Evolutionary conservation across 2,888 invertebrate species (phyloP).

Genomic region (Coecobrya sp.): DNA sequence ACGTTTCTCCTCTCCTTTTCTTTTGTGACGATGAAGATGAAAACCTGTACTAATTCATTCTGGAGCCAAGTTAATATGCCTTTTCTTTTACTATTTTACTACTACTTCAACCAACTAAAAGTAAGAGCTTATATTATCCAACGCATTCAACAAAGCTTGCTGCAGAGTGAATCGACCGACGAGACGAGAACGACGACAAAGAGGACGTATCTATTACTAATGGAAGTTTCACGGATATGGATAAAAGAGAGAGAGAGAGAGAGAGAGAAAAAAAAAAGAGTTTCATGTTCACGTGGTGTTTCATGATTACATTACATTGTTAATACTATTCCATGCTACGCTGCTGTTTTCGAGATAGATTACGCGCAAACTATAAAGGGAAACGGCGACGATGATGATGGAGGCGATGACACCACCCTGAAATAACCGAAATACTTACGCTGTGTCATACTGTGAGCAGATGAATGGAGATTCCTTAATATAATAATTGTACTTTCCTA

Average conservation of each 20-base stretch:
- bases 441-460: constrained; percentile 61
- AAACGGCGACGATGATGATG: constrained; percentile 8
- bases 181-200: constrained; percentile 35
- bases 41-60: constrained; percentile 77
- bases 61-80: constrained; percentile 53
- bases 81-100: constrained; percentile 46
- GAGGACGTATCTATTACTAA: constrained; percentile 46
- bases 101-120: not conserved
- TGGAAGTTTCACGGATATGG: constrained; percentile 53
- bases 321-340: constrained; percentile 39
- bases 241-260: constrained; percentile 25
- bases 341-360: constrained; percentile 46
- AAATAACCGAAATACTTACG: constrained; percentile 36
- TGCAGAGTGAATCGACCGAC: constrained; percentile 29
- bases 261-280: too few relatives aligned
- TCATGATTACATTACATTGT: constrained; percentile 57
- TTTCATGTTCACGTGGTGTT: constrained; percentile 67
- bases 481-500: constrained; percentile 41
- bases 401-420: constrained; percentile 41
- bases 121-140: constrained; percentile 24
- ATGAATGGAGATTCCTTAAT: constrained; percentile 40
- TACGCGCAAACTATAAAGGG: constrained; percentile 30
- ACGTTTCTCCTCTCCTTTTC: constrained; percentile 42
- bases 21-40: constrained; percentile 67
- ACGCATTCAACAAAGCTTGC: constrained; percentile 48